Conservation (phyloP, 92 coral and sea anemone species). For the Virgularia gustaviana region DNA sequence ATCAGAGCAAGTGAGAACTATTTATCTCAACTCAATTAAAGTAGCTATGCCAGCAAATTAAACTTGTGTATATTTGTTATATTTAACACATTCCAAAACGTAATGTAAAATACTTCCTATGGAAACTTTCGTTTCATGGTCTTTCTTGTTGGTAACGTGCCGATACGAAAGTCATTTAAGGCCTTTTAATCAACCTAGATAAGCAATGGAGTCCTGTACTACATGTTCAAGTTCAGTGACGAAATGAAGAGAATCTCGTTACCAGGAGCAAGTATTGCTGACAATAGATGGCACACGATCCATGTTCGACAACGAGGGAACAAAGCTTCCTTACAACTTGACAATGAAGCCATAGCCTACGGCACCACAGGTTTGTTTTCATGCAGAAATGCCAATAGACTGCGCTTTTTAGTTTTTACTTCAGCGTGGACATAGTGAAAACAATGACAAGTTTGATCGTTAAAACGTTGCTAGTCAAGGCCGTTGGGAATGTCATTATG, state of each 20-base stretch:
- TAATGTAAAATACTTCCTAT: too few species aligned
- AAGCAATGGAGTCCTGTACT: slow-evolving; percentile 53
- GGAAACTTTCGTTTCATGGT: neutral
- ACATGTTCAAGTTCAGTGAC: slow-evolving; percentile 65
- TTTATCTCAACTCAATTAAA: too few species aligned
- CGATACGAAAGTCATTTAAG: neutral
- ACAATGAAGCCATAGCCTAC: slow-evolving; percentile 63
- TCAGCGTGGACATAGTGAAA: too few species aligned
- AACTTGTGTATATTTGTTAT: too few species aligned
- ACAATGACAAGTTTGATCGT: too few species aligned
- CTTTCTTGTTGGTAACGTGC: neutral
- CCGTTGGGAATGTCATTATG: too few species aligned
- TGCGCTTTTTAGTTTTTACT: slow-evolving; percentile 82
- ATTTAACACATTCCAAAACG: neutral
- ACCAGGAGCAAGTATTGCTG: slow-evolving; percentile 64
- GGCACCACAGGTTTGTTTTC: slow-evolving; percentile 81
- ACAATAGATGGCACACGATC: slow-evolving; percentile 78
- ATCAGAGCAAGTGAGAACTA: too few species aligned
- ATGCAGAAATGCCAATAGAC: slow-evolving; percentile 72
- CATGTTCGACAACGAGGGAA: slow-evolving; percentile 74
- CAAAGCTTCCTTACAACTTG: slow-evolving; percentile 77
- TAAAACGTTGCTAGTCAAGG: too few species aligned
- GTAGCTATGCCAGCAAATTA: too few species aligned
- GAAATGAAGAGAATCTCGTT: slow-evolving; percentile 67
- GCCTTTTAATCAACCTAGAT: slow-evolving; percentile 34